phyloP scores from a whole-genome alignment of 2,797 vertebrate species.

The Vespertilio murinus region DNA sequence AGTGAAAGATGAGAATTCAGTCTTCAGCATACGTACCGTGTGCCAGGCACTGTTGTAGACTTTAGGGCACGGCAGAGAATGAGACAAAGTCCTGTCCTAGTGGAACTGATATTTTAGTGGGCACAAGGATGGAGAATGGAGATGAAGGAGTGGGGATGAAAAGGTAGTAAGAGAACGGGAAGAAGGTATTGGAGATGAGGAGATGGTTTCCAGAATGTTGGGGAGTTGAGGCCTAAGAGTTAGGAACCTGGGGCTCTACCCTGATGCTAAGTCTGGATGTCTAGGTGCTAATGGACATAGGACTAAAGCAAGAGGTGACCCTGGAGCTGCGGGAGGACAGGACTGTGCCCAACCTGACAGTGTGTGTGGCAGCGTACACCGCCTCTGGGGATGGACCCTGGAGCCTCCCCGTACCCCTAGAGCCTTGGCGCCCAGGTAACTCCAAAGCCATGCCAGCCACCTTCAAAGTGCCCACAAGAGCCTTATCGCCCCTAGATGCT shows the following conservation, averaged over 20 bases:
- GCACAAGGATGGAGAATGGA: background rate
- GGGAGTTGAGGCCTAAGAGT: background rate
- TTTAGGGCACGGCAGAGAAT: fast-evolving
- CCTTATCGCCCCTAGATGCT: background rate
- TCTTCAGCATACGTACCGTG: background rate
- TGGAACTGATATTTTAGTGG: background rate
- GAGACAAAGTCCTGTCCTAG: background rate
- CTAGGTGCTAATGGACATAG: conserved; percentile 85
- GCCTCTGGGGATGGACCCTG: conserved; percentile 90
- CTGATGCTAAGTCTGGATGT: background rate
- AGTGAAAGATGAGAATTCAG: background rate
- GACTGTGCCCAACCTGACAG: conserved; percentile 88
- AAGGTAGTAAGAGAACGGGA: background rate
- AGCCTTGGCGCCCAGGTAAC: conserved; percentile 70
- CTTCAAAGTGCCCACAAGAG: background rate
- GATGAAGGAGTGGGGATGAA: background rate
- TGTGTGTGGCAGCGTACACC: conserved; percentile 90
- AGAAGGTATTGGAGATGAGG: too few species aligned
- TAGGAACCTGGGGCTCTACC: background rate
- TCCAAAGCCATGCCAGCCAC: background rate
- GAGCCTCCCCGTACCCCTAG: conserved; percentile 83
- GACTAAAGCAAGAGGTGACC: conserved; percentile 85
- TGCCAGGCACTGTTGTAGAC: background rate
- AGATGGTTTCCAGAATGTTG: background rate
- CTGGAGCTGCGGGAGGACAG: conserved; percentile 84